Evolutionary conservation across 2,113 vertebrate species (phyloP), one percentile per base, ranked within the genome.

Genomic region (Octodon degus): DNA sequence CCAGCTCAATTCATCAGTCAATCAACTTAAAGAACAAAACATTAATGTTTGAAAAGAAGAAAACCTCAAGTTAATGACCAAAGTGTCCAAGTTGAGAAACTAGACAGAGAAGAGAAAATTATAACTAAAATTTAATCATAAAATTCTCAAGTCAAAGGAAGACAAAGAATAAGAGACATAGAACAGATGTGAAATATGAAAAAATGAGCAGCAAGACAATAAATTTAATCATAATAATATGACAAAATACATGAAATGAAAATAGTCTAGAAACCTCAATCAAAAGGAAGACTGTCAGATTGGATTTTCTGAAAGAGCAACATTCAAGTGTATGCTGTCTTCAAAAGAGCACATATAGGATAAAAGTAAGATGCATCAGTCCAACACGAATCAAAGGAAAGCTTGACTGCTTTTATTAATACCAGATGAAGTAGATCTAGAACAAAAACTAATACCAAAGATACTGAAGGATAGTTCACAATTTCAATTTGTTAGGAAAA

Each of bases 221-320:
- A n/a, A 19, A 19, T 74, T 86, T 93, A 84, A 93, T 76, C 62
- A 81, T 34, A 90, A 74, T 16, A 90, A n/a, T 58, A 74, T 53
- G 30, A 60, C 4, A 86, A 77, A 86, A 89, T 53, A 93, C 72
- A 70, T 62, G 40, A 86, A 79, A 90, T 74, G 16, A 88, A 93
- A 93, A 74, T 43, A 6, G 37, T 70, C 79, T 87, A 63, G 90
- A 89, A 40, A 76, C 20, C 27, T 32, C 37, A 81, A 90, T 53
- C 62, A 88, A 96, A 94, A 91, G 70, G 37, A 95, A 91, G n/a
- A 55, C 11, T 70, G 13, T 87, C 76, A 93, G 34, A 95, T 19
- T 81, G 25, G 16, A 79, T 80, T 63, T 95, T 82, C 82, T 25
- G 60, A 70, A 80, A 85, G 77, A 27, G 6, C 9, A 90, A 68